phyloP scores from a whole-genome alignment of 1,140 invertebrate species.

The Pseudomyrmex gracilis region DNA sequence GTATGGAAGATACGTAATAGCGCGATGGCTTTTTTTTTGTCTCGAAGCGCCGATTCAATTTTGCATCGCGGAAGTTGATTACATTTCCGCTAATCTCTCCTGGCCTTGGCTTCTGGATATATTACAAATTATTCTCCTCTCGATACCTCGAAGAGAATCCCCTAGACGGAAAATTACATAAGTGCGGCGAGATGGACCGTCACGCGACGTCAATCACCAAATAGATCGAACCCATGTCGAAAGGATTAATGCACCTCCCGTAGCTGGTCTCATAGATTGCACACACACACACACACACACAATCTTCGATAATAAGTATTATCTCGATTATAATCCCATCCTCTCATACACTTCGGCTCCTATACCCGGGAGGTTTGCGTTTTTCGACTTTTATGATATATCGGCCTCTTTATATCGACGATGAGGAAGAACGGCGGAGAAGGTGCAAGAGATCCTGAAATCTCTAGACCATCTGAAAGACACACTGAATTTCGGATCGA shows the following conservation, averaged over 20 bases:
- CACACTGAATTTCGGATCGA: not conserved
- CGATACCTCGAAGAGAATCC: conserved; percentile 70
- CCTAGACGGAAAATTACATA: conserved; percentile 60
- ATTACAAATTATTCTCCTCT: conserved; percentile 43
- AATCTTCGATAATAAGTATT: conserved; percentile 17
- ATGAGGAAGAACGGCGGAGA: not conserved
- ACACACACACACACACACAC: not conserved
- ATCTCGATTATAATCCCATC: conserved; percentile 58
- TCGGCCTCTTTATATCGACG: not conserved
- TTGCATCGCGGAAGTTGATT: not conserved
- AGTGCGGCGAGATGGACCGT: conserved; percentile 62
- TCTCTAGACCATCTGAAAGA: too few relatives aligned
- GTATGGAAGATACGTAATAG: too few relatives aligned
- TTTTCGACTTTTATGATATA: conserved; percentile 44
- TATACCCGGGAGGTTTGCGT: conserved; percentile 75
- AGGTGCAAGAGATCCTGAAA: not conserved
- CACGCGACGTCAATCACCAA: conserved; percentile 81
- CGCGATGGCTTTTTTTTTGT: not conserved
- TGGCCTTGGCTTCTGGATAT: conserved; percentile 54
- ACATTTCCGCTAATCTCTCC: conserved; percentile 37
- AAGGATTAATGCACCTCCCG: conserved; percentile 63
- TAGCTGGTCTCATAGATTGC: conserved; percentile 12
- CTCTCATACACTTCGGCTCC: conserved; percentile 25
- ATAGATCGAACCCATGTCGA: conserved; percentile 70
- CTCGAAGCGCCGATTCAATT: not conserved